Percentiles rank a stretch among this genome's conserved stretches.
These are phyloP conservation scores for Ormyrus thymus DNA, from an alignment of 2,888 invertebrate species.

Conservation along the genomic window DNA sequence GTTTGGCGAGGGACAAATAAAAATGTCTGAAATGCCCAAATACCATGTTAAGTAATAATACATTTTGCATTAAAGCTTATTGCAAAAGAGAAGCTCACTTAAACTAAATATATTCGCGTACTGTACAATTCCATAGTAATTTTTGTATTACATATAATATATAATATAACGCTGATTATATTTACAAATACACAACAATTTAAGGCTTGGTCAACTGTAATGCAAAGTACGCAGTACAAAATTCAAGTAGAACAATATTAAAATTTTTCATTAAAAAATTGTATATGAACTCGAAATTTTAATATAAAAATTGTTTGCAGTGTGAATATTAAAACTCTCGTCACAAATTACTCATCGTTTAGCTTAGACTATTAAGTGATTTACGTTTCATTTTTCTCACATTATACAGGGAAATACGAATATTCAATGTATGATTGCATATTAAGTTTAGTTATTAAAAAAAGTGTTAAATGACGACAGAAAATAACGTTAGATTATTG, in stretches of 20 bases:
- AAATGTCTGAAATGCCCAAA: constrained; percentile 28
- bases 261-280: neutral
- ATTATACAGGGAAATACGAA: too few relatives aligned
- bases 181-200: constrained; percentile 53
- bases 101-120: constrained; percentile 40
- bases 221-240: constrained; percentile 24
- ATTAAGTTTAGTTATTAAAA: too few relatives aligned
- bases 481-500: too few relatives aligned
- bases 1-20: constrained; percentile 22
- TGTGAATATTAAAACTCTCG: too few relatives aligned
- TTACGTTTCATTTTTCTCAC: too few relatives aligned
- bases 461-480: too few relatives aligned
- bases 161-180: constrained; percentile 31
- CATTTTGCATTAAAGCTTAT: neutral
- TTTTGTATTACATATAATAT: constrained; percentile 33
- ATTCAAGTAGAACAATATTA: neutral
- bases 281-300: neutral
- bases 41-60: constrained; percentile 25
- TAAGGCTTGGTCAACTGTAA: constrained; percentile 46
- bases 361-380: too few relatives aligned
- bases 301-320: constrained; percentile 2
- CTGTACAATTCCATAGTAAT: constrained; percentile 46
- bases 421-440: too few relatives aligned
- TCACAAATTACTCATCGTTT: too few relatives aligned
- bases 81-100: neutral